These are phyloP conservation scores for Penelope pileata DNA, from an alignment of 2,113 vertebrate species.

Conservation along the genomic window DNA sequence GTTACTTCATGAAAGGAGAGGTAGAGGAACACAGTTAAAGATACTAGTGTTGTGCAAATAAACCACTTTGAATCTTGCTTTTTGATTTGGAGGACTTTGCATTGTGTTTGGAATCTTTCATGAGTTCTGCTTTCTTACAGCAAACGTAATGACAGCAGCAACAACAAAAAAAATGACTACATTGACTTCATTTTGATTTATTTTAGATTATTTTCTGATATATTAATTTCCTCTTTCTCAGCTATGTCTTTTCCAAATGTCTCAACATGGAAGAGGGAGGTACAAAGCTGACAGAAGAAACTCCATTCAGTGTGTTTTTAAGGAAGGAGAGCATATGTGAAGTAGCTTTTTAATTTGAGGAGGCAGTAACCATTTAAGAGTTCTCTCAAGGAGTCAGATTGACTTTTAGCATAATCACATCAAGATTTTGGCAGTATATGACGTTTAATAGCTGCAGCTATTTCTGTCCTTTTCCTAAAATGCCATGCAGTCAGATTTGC, in stretches of 20 bases:
- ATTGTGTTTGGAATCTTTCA: not conserved
- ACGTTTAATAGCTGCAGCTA: slow-evolving; percentile 51
- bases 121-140: not conserved
- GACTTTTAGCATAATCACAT: slow-evolving; percentile 37
- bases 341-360: not conserved
- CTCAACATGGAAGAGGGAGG: not conserved
- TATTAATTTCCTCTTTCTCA: slow-evolving; percentile 17
- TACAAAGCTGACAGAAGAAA: not conserved
- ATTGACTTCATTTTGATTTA: not conserved
- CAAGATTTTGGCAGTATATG: slow-evolving; percentile 36
- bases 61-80: not conserved
- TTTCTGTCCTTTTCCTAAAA: slow-evolving; percentile 63
- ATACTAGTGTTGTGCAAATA: not conserved
- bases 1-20: not conserved
- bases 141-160: not conserved
- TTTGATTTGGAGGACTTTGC: not conserved
- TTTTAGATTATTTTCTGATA: not conserved
- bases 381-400: not conserved
- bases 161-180: not conserved
- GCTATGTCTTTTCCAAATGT: not conserved
- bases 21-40: not conserved
- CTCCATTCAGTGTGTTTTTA: not conserved
- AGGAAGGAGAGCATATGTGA: not conserved
- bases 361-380: slow-evolving; percentile 22
- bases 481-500: slow-evolving; percentile 49